Evolutionary conservation across 92 coral and sea anemone genomes (phyloP), one percentile per base, ranked within the genome.

Genomic region (Parazoanthus atlanticus): DNA sequence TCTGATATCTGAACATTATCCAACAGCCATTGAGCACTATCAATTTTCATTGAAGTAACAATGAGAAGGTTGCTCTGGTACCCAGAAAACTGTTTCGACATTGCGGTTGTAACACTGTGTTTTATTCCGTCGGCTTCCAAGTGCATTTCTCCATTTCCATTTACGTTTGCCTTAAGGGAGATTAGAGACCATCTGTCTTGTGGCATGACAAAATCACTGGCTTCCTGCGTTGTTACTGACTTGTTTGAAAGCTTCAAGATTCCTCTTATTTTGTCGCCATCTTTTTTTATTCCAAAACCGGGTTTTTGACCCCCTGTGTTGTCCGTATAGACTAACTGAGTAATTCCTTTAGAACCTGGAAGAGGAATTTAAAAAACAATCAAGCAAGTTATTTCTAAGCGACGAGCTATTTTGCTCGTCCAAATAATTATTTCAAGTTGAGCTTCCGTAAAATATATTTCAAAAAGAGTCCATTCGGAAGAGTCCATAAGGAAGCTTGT

Each of bases 1-100:
- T 78, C 82, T 41, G 82, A 11, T 19, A 78, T n/a, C 66, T 78
- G 82, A 30, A 78, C 25, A 29, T 78, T 78, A 78, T n/a, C 36
- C 16, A 78, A n/a, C 65, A 25, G 82, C 82, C 82, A 78, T n/a
- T 47, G 6, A 2, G 1, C 11, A 13, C 10, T 8, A 15, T 1
- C 33, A 10, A 13, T 6, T 36, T 19, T 2, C 34, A 52, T 47
- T 16, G 64, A n/a, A 1, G 58, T 75, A 5, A 30, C 66, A 47
- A 78, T 26, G 12, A 78, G 36, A 47, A 78, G 33, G 23, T 41
- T 78, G 21, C 23, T 49, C 9, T 23, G 17, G 9, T 41, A 6
- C 40, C 25, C 61, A 3, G 19, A 0, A 29, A 1, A 1, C 0
- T 3, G 23, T 15, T 8, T 12, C 12, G 64, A 43, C 3, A 0